Evolutionary conservation across 2,888 invertebrate species (phyloP).

Genomic region (Chrysolina americana): DNA sequence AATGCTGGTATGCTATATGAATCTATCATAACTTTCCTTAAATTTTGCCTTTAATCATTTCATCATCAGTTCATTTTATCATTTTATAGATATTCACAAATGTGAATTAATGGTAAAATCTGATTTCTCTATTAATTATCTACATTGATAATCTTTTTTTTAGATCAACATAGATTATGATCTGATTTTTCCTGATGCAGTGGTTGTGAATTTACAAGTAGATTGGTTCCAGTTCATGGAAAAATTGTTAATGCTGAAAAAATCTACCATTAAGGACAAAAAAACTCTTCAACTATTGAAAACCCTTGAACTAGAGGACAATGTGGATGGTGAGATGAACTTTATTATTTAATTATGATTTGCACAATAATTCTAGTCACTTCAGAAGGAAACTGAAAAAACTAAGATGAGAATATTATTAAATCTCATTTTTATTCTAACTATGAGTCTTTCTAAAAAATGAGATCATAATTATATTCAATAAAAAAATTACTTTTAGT

Average conservation of each 20-base stretch:
- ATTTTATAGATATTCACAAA: slow-evolving; percentile 10
- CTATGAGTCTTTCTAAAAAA: neutral
- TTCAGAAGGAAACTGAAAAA: neutral
- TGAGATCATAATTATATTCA: slow-evolving; percentile 6
- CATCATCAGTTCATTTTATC: neutral
- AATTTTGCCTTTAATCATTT: too few relatives aligned
- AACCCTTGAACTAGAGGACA: neutral
- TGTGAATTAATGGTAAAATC: neutral
- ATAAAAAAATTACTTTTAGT: neutral
- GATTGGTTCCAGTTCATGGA: slow-evolving; percentile 2
- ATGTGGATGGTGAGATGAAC: slow-evolving; percentile 4
- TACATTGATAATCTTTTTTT: neutral
- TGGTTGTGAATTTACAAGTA: neutral
- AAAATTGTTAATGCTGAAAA: neutral
- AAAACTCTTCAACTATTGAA: neutral
- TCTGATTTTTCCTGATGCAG: slow-evolving; percentile 9
- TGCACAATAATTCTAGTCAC: too few relatives aligned
- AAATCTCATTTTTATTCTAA: neutral
- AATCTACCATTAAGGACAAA: neutral
- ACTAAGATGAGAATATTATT: slow-evolving; percentile 12
- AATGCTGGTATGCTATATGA: slow-evolving; percentile 20
- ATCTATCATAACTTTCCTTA: slow-evolving; percentile 9
- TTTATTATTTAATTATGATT: slow-evolving; percentile 15
- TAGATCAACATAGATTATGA: slow-evolving; percentile 22
- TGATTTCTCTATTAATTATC: neutral